phyloP scores from a whole-genome alignment of 1,140 invertebrate genomes.

The Euwallacea fornicatus region DNA sequence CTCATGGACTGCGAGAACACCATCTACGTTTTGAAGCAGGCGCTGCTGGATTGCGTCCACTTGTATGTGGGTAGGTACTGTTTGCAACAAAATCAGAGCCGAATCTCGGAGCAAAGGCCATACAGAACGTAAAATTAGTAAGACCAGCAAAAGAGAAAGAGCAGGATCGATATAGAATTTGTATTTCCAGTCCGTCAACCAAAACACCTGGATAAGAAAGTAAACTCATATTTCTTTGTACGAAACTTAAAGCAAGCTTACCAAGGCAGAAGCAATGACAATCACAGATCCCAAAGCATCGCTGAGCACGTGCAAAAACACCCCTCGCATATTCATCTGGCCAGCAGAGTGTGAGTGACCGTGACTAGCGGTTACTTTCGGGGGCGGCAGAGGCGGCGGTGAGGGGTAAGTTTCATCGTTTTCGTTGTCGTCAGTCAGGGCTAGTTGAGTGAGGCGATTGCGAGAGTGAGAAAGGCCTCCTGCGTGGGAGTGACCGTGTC shows the following conservation, averaged over 20 bases:
- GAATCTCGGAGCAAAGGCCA: conserved; percentile 88
- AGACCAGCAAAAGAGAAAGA: conserved; percentile 81
- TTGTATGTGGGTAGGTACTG: conserved; percentile 91
- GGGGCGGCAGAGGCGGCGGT: conserved; percentile 53
- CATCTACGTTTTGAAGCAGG: conserved; percentile 83
- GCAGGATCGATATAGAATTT: conserved; percentile 91
- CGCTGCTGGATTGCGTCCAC: conserved; percentile 85
- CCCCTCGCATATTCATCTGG: conserved; percentile 97
- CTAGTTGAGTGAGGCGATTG: conserved; percentile 63
- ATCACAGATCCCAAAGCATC: conserved; percentile 96
- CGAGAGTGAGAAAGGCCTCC: conserved; percentile 65
- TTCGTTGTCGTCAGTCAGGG: conserved; percentile 76
- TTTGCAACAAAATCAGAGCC: conserved; percentile 86
- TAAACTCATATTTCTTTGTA: neutral
- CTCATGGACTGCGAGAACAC: conserved; percentile 89
- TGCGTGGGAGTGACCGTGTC: conserved; percentile 69
- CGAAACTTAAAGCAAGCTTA: conserved; percentile 41
- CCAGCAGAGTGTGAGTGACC: conserved; percentile 64
- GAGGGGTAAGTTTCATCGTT: conserved; percentile 73
- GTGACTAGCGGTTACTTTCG: conserved; percentile 49
- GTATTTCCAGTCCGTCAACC: conserved; percentile 82
- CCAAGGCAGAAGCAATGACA: conserved; percentile 89
- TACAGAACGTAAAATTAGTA: conserved; percentile 79
- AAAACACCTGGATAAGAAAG: conserved; percentile 64
- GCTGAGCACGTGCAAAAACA: conserved; percentile 95